These are phyloP conservation scores for Ophraella communa DNA, from an alignment of 2,888 invertebrate species.

Conservation along the genomic window DNA sequence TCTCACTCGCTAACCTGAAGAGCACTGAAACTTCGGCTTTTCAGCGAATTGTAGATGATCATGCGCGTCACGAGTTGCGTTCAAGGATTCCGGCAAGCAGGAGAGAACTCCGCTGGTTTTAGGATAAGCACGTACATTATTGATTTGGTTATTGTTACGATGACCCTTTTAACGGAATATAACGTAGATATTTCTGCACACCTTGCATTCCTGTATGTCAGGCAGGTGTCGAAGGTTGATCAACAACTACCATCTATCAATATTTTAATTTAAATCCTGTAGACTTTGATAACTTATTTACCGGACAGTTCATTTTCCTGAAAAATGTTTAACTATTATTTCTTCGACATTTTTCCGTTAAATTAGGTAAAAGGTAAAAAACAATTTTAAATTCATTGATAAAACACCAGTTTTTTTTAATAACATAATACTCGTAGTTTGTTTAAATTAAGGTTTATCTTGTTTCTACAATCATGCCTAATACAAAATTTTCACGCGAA, in stretches of 20 bases:
- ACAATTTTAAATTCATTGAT: no score
- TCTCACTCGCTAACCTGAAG: constrained; percentile 33
- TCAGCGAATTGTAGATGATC: constrained; percentile 29
- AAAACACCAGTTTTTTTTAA: no score
- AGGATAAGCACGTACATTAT: constrained; percentile 47
- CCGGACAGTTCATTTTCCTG: no score
- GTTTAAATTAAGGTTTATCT: no score
- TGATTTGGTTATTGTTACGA: constrained; percentile 48
- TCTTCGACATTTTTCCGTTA: no score
- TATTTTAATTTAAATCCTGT: neutral
- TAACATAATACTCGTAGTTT: no score
- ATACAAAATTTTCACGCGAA: no score
- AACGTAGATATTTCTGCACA: constrained; percentile 16
- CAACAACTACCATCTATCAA: neutral
- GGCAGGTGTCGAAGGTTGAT: neutral
- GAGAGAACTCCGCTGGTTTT: constrained; percentile 31
- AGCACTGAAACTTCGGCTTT: constrained; percentile 41
- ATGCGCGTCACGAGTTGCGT: constrained; percentile 38
- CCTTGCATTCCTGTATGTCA: constrained; percentile 17
- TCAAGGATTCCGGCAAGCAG: constrained; percentile 37
- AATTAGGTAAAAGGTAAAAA: no score
- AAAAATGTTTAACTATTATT: no score
- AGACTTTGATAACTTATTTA: neutral
- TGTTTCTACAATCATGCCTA: no score
- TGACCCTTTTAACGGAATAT: constrained; percentile 34